These are phyloP conservation scores for Volucella zonaria DNA, from an alignment of 2,888 invertebrate species.

Conservation along the genomic window DNA sequence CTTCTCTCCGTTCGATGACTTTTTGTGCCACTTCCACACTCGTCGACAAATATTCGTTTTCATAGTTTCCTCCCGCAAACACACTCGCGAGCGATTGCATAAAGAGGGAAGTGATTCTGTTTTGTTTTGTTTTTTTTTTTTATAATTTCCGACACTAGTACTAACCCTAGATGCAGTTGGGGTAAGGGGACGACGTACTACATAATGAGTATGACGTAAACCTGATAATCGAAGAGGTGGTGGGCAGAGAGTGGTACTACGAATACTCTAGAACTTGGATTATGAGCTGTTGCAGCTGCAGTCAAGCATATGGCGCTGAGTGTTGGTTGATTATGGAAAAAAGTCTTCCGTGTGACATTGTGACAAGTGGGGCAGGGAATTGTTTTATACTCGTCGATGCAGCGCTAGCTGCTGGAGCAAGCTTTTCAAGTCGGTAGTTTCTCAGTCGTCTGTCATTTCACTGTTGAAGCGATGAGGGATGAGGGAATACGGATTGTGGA, in stretches of 20 bases:
- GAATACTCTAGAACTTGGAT: background rate
- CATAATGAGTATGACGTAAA: constrained; percentile 11
- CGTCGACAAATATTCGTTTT: constrained; percentile 47
- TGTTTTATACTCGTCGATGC: background rate
- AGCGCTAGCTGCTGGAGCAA: background rate
- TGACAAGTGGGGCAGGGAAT: constrained; percentile 6
- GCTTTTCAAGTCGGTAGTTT: constrained; percentile 1
- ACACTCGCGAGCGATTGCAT: constrained; percentile 46
- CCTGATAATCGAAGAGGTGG: constrained; percentile 49
- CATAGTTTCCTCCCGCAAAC: constrained; percentile 35
- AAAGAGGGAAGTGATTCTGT: constrained; percentile 22
- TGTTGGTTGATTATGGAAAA: constrained; percentile 36
- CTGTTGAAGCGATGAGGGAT: no score
- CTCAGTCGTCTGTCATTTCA: no score
- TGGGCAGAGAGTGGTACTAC: background rate
- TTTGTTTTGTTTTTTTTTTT: constrained; percentile 21
- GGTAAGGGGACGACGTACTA: background rate
- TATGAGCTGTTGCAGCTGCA: constrained; percentile 12
- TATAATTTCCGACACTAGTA: constrained; percentile 37
- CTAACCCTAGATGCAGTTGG: constrained; percentile 18
- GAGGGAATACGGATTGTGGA: constrained; percentile 18
- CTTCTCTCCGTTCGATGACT: constrained; percentile 65
- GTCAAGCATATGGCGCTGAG: constrained; percentile 10
- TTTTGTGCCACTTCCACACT: constrained; percentile 62
- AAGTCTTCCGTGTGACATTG: constrained; percentile 35